These are phyloP conservation scores for Aphelenchoides besseyi DNA, from an alignment of 1,140 invertebrate species.

Conservation along the genomic window DNA sequence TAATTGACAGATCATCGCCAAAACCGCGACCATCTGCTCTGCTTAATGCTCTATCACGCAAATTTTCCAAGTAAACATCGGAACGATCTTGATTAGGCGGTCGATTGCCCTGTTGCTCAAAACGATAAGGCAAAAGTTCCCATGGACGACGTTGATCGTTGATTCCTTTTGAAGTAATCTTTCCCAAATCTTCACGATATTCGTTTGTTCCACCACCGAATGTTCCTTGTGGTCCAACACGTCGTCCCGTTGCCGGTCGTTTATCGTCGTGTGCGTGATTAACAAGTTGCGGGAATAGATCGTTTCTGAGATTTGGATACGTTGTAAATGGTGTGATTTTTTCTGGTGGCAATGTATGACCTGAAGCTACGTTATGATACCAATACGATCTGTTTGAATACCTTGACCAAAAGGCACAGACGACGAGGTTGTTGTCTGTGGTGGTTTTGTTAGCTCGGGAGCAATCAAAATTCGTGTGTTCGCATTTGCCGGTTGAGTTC, in stretches of 20 bases:
- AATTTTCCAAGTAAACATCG: no score
- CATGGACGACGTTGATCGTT: slow-evolving; percentile 11
- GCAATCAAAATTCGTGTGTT: slow-evolving; percentile 6
- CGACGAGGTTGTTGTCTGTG: background rate
- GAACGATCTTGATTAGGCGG: background rate
- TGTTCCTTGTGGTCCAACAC: background rate
- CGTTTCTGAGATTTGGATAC: background rate
- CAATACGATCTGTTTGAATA: background rate
- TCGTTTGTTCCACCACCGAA: slow-evolving; percentile 14
- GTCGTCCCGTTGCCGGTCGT: background rate
- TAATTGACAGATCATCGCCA: background rate
- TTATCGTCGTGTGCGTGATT: slow-evolving; percentile 10
- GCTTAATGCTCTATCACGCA: background rate
- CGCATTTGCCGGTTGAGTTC: slow-evolving; percentile 9
- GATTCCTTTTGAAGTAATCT: background rate
- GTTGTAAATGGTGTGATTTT: background rate
- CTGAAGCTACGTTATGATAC: background rate
- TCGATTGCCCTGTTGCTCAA: background rate
- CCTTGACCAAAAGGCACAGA: slow-evolving; percentile 3
- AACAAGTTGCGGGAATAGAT: background rate
- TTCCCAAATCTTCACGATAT: background rate
- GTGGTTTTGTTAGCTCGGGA: background rate
- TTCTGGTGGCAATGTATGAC: slow-evolving; percentile 2
- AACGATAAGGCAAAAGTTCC: background rate
- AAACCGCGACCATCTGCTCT: background rate